These are phyloP conservation scores for Eristalis arbustorum DNA, from an alignment of 2,888 invertebrate genomes.

Conservation along the genomic window DNA sequence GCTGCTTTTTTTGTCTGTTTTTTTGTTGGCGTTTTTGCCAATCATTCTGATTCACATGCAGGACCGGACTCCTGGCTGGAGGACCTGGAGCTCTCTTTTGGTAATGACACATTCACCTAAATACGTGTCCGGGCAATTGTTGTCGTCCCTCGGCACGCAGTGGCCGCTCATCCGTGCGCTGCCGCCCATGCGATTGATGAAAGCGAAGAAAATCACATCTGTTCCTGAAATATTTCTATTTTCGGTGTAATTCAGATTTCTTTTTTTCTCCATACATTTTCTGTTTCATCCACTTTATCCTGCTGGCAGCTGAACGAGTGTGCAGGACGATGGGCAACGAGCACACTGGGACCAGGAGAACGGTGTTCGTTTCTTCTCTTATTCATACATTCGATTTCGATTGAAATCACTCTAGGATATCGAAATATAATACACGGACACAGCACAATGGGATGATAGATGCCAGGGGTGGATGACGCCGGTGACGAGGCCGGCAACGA, in stretches of 20 bases:
- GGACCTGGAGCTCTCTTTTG: not conserved
- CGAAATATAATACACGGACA: slow-evolving; percentile 37
- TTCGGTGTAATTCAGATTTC: not conserved
- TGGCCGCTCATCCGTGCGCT: not conserved
- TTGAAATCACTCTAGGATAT: slow-evolving; percentile 46
- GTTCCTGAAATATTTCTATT: slow-evolving; percentile 57
- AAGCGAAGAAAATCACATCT: slow-evolving; percentile 46
- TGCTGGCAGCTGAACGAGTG: not conserved
- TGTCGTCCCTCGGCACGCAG: not conserved
- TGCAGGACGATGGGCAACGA: too few relatives aligned
- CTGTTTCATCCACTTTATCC: slow-evolving; percentile 10
- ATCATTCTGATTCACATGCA: slow-evolving; percentile 27
- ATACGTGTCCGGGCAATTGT: slow-evolving; percentile 25
- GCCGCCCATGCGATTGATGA: slow-evolving; percentile 8
- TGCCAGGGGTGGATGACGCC: not conserved
- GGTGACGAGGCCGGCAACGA: not conserved
- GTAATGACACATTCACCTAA: slow-evolving; percentile 54
- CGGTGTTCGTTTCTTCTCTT: not conserved
- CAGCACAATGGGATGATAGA: not conserved
- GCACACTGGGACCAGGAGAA: too few relatives aligned
- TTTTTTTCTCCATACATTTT: not conserved
- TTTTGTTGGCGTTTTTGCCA: not conserved
- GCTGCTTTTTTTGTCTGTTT: not conserved
- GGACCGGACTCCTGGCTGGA: slow-evolving; percentile 1
- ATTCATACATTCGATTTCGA: slow-evolving; percentile 31